Percentiles rank a stretch among this genome's conserved stretches.
Evolutionary conservation across 2,113 vertebrate genomes (phyloP).

Genomic region (Oryzias melastigma): DNA sequence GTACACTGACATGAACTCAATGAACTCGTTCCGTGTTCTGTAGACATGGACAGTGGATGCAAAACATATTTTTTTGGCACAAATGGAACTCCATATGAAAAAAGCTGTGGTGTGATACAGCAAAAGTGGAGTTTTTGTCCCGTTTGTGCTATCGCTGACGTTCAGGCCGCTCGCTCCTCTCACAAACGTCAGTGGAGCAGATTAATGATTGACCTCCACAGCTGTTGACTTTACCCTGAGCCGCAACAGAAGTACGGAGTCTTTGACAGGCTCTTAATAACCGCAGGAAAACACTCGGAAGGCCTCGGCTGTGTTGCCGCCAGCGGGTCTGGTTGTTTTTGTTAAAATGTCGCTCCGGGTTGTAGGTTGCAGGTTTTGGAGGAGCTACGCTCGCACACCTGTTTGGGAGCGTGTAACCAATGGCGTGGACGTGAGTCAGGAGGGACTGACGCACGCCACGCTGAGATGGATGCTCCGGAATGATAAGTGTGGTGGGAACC

Average conservation of each 20-base stretch:
- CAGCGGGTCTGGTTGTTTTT: slow-evolving; percentile 39
- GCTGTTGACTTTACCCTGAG: slow-evolving; percentile 74
- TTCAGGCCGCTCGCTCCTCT: slow-evolving; percentile 27
- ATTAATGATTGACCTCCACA: slow-evolving; percentile 65
- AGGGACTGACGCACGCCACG: slow-evolving; percentile 36
- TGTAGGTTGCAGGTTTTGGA: slow-evolving; percentile 9
- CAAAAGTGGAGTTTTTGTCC: neutral
- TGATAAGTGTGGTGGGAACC: slow-evolving; percentile 64
- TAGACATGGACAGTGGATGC: no score
- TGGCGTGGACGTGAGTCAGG: slow-evolving; percentile 41
- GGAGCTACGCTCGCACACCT: neutral
- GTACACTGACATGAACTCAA: no score
- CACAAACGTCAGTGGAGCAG: slow-evolving; percentile 39
- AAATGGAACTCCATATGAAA: no score
- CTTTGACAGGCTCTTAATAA: slow-evolving; percentile 67
- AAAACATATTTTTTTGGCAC: no score
- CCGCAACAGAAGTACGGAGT: slow-evolving; percentile 50
- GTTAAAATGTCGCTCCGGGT: slow-evolving; percentile 51
- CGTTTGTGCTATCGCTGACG: slow-evolving; percentile 25
- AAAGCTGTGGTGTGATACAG: no score
- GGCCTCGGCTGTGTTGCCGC: slow-evolving; percentile 45
- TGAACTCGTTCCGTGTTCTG: no score
- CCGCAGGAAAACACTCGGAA: slow-evolving; percentile 44
- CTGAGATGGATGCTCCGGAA: slow-evolving; percentile 65
- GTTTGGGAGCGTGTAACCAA: slow-evolving; percentile 15